A percentile compares a stretch with the other conserved stretches of the same genome.
Evolutionary conservation across 1,140 invertebrate genomes (phyloP).

Genomic region (Conus ventricosus): DNA sequence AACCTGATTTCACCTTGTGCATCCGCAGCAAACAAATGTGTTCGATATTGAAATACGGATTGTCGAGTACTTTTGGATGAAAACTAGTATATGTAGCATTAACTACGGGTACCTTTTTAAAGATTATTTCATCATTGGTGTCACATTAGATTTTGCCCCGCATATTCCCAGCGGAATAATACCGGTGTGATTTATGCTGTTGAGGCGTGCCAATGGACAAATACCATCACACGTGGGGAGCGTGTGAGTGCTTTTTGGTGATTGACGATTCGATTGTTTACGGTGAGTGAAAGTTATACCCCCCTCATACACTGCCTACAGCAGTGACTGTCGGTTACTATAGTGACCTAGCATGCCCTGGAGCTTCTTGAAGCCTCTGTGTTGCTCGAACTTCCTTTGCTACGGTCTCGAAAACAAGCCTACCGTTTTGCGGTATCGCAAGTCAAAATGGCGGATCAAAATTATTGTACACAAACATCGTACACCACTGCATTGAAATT

Average conservation of each 20-base stretch:
- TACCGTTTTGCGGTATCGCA: neutral
- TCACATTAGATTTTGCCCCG: neutral
- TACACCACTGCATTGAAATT: too few species aligned
- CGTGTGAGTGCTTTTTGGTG: neutral
- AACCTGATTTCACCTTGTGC: neutral
- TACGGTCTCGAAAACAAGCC: neutral
- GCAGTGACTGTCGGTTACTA: neutral
- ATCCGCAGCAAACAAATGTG: neutral
- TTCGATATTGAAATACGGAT: neutral
- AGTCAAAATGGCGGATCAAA: too few species aligned
- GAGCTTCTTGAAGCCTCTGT: neutral
- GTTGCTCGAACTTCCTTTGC: neutral
- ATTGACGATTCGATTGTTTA: neutral
- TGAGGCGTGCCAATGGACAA: neutral
- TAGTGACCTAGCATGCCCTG: neutral
- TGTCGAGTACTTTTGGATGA: neutral
- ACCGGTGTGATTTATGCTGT: neutral
- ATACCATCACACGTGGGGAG: neutral
- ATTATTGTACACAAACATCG: too few species aligned
- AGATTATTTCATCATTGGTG: neutral
- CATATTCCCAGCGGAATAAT: neutral
- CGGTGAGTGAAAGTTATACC: neutral
- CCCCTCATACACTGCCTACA: neutral
- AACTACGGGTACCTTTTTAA: neutral
- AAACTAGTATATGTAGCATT: neutral